Conservation (phyloP, 2,888 invertebrate genomes). For the Drosophila greeni region DNA sequence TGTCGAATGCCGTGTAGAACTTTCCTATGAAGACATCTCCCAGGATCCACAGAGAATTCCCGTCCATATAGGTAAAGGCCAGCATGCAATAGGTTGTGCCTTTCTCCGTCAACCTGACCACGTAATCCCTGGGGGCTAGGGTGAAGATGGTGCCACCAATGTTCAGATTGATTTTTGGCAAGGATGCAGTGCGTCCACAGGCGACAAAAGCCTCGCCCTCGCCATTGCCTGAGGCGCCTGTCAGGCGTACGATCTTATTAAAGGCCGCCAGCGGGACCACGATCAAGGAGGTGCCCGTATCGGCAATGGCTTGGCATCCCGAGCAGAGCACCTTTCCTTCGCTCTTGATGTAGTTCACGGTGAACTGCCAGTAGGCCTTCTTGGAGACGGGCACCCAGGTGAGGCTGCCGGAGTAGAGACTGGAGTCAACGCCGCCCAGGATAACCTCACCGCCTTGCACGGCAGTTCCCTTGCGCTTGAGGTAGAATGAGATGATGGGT, state of each 20-base stretch:
- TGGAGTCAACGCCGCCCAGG: conserved; percentile 94
- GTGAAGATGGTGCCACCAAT: conserved; percentile 86
- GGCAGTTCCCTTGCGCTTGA: conserved; percentile 86
- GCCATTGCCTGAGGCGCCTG: conserved; percentile 10
- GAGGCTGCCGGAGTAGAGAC: conserved; percentile 84
- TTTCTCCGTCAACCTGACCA: conserved; percentile 80
- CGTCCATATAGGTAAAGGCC: conserved; percentile 91
- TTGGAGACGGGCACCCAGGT: conserved; percentile 87
- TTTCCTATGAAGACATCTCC: conserved; percentile 97
- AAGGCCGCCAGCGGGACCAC: conserved; percentile 80
- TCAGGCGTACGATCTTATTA: not conserved
- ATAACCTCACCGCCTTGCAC: conserved; percentile 89
- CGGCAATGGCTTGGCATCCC: conserved; percentile 87
- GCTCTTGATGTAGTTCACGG: conserved; percentile 84
- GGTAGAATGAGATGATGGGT: conserved; percentile 95
- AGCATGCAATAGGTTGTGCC: conserved; percentile 84
- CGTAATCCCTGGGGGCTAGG: conserved; percentile 88
- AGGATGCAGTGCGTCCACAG: conserved; percentile 85
- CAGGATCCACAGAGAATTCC: conserved; percentile 89
- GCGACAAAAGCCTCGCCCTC: conserved; percentile 80
- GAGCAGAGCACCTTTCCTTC: conserved; percentile 81
- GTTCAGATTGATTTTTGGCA: conserved; percentile 88
- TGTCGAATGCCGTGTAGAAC: conserved; percentile 96
- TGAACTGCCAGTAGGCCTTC: conserved; percentile 97
- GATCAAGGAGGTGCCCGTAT: conserved; percentile 96